phyloP scores from a whole-genome alignment of 2,797 vertebrate species.

The Graptemys geographica region DNA sequence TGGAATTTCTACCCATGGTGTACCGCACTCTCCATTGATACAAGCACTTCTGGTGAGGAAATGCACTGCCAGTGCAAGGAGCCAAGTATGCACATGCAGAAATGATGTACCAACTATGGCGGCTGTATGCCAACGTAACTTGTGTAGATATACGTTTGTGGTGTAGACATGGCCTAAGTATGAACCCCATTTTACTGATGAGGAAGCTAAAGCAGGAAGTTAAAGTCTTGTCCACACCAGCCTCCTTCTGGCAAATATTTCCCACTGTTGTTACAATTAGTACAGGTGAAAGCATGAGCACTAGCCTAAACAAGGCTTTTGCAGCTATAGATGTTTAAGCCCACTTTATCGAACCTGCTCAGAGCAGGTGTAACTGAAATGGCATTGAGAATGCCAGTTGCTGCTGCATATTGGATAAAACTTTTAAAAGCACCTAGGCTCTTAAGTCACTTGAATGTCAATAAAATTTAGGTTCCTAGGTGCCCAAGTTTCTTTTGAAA shows the following conservation, averaged over 20 bases:
- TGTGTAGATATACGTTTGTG: no score
- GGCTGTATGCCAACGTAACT: no score
- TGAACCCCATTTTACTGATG: no score
- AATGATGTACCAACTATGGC: no score
- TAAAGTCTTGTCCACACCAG: background rate
- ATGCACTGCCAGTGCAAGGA: no score
- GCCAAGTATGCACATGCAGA: no score
- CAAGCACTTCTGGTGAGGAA: no score
- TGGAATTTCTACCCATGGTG: no score
- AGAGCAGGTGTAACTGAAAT: background rate
- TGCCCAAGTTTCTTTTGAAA: background rate
- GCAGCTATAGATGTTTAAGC: background rate
- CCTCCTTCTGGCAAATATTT: background rate
- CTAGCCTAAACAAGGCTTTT: background rate
- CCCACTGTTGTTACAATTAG: background rate
- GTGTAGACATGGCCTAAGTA: no score
- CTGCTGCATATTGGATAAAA: background rate
- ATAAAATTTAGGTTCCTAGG: no score
- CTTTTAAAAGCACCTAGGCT: background rate
- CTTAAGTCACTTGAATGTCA: no score
- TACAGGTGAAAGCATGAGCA: background rate
- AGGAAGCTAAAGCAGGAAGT: background rate
- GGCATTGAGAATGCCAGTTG: fast-evolving
- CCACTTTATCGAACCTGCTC: background rate
- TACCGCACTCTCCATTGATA: no score